A percentile compares a stretch with the other conserved stretches of the same genome.
Evolutionary conservation across 2,797 vertebrate species (phyloP).

Genomic region (Eulemur coronatus): DNA sequence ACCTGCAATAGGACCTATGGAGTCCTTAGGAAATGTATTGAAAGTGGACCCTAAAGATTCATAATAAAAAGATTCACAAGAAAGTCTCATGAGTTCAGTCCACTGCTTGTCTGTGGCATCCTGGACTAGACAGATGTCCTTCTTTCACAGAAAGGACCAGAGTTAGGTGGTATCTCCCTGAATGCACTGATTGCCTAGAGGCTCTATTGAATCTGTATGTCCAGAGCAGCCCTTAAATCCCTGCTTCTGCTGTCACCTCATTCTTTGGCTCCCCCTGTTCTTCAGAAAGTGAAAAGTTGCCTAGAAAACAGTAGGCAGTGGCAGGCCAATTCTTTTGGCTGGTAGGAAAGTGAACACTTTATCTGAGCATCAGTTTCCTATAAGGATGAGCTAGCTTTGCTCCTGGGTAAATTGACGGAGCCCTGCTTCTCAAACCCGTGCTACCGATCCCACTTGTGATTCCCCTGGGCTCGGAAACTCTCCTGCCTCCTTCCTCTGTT

Average conservation of each 20-base stretch:
- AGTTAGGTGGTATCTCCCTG: not conserved
- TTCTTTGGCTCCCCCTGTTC: not conserved
- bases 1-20: not conserved
- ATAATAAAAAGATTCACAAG: not conserved
- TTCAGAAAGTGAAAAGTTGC: not conserved
- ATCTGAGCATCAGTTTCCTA: not conserved
- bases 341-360: not conserved
- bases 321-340: not conserved
- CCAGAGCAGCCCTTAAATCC: not conserved
- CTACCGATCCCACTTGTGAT: not conserved
- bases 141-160: not conserved
- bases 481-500: not conserved
- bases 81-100: not conserved
- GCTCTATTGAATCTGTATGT: not conserved
- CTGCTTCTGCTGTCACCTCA: not conserved
- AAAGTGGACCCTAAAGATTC: not conserved
- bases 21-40: not conserved
- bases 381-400: not conserved
- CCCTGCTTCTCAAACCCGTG: not conserved
- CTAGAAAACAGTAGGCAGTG: not conserved
- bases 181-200: not conserved
- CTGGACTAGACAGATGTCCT: not conserved
- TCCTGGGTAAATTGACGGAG: not conserved
- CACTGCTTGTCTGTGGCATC: not conserved
- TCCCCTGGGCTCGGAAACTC: not conserved